Conservation (phyloP, 2,113 vertebrate genomes). For the Beaufortia kweichowensis region DNA sequence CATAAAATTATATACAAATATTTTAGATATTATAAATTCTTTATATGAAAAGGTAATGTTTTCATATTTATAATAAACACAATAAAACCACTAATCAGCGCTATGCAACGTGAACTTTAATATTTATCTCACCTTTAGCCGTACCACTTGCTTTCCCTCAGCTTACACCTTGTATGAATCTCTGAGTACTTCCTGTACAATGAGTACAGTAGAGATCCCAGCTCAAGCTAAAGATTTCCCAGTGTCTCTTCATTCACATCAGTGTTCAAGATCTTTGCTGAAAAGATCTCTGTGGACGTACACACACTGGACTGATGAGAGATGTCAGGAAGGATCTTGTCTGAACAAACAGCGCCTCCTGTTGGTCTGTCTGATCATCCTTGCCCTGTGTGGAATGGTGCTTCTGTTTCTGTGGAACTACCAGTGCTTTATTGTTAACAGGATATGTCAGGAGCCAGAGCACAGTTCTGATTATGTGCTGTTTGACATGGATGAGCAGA, state of each 20-base stretch:
- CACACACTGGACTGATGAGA: neutral
- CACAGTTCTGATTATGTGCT: slow-evolving; percentile 23
- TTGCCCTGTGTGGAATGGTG: slow-evolving; percentile 55
- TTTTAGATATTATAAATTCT: neutral
- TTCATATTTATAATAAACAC: neutral
- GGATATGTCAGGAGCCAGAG: slow-evolving; percentile 53
- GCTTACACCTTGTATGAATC: slow-evolving; percentile 11
- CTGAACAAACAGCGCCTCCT: slow-evolving; percentile 49
- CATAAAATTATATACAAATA: no score
- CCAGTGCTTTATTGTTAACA: slow-evolving; percentile 62
- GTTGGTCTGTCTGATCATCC: slow-evolving; percentile 55
- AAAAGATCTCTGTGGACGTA: slow-evolving; percentile 40
- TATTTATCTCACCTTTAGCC: neutral
- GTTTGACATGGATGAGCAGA: slow-evolving; percentile 16
- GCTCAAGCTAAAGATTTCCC: slow-evolving; percentile 1
- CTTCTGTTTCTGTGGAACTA: slow-evolving; percentile 67
- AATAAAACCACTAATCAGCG: neutral
- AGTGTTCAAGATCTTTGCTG: slow-evolving; percentile 20
- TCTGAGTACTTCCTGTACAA: slow-evolving; percentile 5
- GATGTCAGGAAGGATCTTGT: slow-evolving; percentile 24
- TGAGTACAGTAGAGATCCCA: neutral
- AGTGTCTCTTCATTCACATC: slow-evolving; percentile 7
- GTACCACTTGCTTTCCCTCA: slow-evolving; percentile 6
- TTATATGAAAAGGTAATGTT: neutral
- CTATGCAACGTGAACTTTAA: neutral